A percentile compares a stretch with the other conserved stretches of the same genome.
These are phyloP conservation scores for Coluber constrictor DNA, from an alignment of 2,797 vertebrate species.

Conservation along the genomic window DNA sequence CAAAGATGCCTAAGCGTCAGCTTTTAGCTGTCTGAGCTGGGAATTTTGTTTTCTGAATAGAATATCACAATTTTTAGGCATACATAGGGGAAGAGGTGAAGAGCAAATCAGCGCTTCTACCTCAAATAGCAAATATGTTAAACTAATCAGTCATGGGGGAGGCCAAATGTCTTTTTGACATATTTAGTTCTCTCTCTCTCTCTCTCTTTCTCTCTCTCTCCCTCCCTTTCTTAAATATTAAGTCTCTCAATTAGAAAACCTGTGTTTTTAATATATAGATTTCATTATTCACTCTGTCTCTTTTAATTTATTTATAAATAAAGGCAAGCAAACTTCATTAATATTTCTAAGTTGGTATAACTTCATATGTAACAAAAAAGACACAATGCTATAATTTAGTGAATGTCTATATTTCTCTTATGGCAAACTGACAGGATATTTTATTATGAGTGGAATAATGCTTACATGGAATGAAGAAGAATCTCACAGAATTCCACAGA, in stretches of 20 bases:
- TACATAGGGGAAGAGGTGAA: conserved; percentile 28
- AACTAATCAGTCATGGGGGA: conserved; percentile 70
- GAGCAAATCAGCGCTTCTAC: conserved; percentile 41
- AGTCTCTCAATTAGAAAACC: conserved; percentile 71
- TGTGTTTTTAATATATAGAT: conserved; percentile 56
- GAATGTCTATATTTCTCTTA: conserved; percentile 74
- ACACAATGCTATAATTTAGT: conserved; percentile 77
- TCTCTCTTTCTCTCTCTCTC: conserved; percentile 52
- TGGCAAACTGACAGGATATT: conserved; percentile 77
- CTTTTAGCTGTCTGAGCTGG: conserved; percentile 56
- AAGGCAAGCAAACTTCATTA: conserved; percentile 54
- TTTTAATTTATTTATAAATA: conserved; percentile 45
- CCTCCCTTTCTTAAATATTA: conserved; percentile 49
- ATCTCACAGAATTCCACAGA: conserved; percentile 66
- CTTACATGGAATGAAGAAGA: conserved; percentile 69
- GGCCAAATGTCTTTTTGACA: conserved; percentile 69
- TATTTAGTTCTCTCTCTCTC: conserved; percentile 63
- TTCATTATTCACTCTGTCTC: conserved; percentile 54
- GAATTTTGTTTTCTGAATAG: conserved; percentile 46
- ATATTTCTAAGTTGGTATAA: conserved; percentile 59
- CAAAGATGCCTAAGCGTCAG: conserved; percentile 51
- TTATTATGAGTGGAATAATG: conserved; percentile 76
- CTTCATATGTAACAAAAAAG: conserved; percentile 66
- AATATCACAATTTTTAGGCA: conserved; percentile 62
- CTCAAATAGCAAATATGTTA: conserved; percentile 65